Conservation (phyloP, 1,140 invertebrate species). For the Drosophila sp. region DNA sequence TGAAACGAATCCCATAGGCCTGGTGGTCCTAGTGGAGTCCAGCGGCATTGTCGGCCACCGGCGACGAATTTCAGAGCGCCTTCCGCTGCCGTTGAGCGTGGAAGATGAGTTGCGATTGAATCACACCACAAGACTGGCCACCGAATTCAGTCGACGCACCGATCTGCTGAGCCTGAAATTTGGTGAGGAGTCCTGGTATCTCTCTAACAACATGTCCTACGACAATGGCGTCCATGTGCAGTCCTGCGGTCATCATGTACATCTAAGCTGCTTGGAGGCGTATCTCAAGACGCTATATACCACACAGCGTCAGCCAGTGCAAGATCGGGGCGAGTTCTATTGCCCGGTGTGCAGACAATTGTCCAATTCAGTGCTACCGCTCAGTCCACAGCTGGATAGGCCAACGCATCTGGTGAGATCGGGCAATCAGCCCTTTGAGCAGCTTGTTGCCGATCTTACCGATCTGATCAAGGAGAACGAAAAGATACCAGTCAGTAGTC, state of each 20-base stretch:
- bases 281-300: slow-evolving; percentile 92
- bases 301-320: slow-evolving; percentile 89
- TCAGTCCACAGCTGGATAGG: slow-evolving; percentile 91
- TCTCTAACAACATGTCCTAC: slow-evolving; percentile 94
- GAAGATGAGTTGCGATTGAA: slow-evolving; percentile 68
- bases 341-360: slow-evolving; percentile 97
- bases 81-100: slow-evolving; percentile 66
- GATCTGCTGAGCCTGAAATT: slow-evolving; percentile 73
- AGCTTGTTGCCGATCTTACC: slow-evolving; percentile 86
- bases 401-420: slow-evolving; percentile 87
- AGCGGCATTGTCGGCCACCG: slow-evolving; percentile 83
- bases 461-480: slow-evolving; percentile 88
- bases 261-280: slow-evolving; percentile 95
- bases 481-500: slow-evolving; percentile 85
- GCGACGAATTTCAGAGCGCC: slow-evolving; percentile 63
- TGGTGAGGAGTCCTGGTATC: slow-evolving; percentile 88
- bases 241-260: slow-evolving; percentile 97
- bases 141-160: slow-evolving; percentile 72
- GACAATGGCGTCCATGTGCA: slow-evolving; percentile 97
- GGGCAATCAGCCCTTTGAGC: slow-evolving; percentile 84
- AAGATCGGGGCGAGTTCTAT: slow-evolving; percentile 94
- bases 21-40: slow-evolving; percentile 91
- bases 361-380: slow-evolving; percentile 95
- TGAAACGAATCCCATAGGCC: slow-evolving; percentile 93
- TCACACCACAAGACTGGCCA: slow-evolving; percentile 63